Base-by-base conservation (phyloP, 1,140 invertebrate genomes). In the Diorhabda elongata region DNA sequence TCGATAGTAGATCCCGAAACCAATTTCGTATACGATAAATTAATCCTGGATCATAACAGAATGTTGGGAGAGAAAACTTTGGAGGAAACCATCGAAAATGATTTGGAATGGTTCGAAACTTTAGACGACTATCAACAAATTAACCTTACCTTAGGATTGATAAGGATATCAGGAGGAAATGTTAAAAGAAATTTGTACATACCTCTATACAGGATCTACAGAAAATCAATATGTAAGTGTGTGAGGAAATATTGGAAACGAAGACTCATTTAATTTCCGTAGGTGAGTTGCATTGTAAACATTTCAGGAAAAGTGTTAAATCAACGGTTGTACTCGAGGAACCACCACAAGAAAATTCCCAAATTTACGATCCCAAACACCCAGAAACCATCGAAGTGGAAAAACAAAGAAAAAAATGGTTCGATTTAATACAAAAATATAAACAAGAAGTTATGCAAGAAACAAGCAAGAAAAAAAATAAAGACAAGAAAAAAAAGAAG, bases 351-450 rank as follows among this genome's bases (percentile, higher is more conserved):
- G 56, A 71, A 6, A 62, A 68, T 11, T 41, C 9, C 6, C 61
- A 67, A 26, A 64, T 67, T 52, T 73, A 75, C 44, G 70, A 73
- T 9, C 61, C 65, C 42, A 66, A 73, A 9, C 70, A 75, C 42
- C 69, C 70, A n/a, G 45, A 59, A 41, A 65, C 69, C 5, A 44
- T 75, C 6, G 69, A 71, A 63, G 69, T 75, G 44, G 63, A 69
- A 57, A 75, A 71, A 63, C 44, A 67, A n/a, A 52, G 69, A 41
- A 73, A 67, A 64, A 73, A 73, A 26, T 75, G 74, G 74, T 61
- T 66, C 3, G 65, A 75, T 7, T 58, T 57, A 4, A 73, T 75
- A 11, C 4, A 47, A 11, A 69, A 75, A 57, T 68, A 61, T 45
- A 67, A 67, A 44, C 11, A 58, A 58, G 68, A 74, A 45, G 65